These are phyloP conservation scores for Drosophila prosaltans DNA, from an alignment of 1,140 invertebrate species.

Conservation along the genomic window DNA sequence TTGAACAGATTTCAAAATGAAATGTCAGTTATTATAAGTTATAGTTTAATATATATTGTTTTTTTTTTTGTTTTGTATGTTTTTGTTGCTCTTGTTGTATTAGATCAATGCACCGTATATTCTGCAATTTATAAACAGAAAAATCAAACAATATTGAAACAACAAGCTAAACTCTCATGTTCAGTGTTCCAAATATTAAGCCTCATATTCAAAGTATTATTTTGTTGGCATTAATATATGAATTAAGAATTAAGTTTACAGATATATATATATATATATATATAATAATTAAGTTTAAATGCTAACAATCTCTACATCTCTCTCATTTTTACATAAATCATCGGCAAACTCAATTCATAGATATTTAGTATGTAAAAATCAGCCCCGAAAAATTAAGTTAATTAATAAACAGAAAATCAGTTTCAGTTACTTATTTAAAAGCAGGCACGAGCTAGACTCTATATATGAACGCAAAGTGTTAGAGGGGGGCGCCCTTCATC, in stretches of 20 bases:
- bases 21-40: constrained; percentile 53
- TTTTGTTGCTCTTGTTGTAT: background rate
- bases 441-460: constrained; percentile 19
- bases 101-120: constrained; percentile 50
- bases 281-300: constrained; percentile 62
- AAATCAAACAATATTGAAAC: constrained; percentile 29
- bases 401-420: constrained; percentile 2
- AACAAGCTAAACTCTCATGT: constrained; percentile 40
- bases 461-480: background rate
- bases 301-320: constrained; percentile 82
- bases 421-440: constrained; percentile 7
- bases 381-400: background rate
- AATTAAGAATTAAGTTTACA: constrained; percentile 5
- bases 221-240: constrained; percentile 29
- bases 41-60: constrained; percentile 36
- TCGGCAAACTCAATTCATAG: constrained; percentile 25
- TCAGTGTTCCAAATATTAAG: constrained; percentile 33
- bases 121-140: constrained; percentile 21
- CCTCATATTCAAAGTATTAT: constrained; percentile 21
- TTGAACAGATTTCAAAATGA: constrained; percentile 56
- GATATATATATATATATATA: constrained; percentile 33
- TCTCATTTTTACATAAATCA: constrained; percentile 60
- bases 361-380: constrained; percentile 9
- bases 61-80: background rate
- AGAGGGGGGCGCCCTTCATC: background rate